Evolutionary conservation across 2,797 vertebrate species (phyloP).

Genomic region (Melanotaenia nigrans): DNA sequence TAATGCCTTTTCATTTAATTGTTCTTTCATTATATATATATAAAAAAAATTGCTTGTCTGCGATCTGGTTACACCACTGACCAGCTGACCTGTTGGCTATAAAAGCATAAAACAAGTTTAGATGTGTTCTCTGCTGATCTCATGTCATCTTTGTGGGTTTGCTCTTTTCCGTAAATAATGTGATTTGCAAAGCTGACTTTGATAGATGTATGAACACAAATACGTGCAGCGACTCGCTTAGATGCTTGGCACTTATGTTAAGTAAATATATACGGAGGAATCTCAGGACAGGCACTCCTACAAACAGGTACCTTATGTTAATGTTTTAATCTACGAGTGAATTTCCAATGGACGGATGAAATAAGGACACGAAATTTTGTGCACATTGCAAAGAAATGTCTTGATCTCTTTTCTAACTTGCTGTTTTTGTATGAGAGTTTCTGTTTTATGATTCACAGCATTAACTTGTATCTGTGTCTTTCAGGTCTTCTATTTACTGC

Average conservation of each 20-base stretch:
- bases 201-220: neutral
- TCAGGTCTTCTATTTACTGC: constrained; percentile 12
- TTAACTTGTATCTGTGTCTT: neutral
- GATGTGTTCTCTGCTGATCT: neutral
- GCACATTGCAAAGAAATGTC: neutral
- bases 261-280: neutral
- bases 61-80: neutral
- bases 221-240: neutral
- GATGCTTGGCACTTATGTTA: neutral
- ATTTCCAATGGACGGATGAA: neutral
- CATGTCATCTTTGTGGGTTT: neutral
- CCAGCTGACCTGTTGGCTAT: neutral
- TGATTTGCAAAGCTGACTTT: constrained; percentile 37
- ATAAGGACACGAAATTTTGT: neutral
- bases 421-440: neutral
- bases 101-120: neutral
- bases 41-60: neutral
- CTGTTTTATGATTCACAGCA: neutral
- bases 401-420: neutral
- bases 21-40: neutral
- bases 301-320: constrained; percentile 23
- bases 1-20: neutral
- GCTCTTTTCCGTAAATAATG: constrained; percentile 35
- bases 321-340: neutral
- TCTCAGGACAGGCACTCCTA: neutral